A percentile compares a stretch with the other conserved stretches of the same genome.
Evolutionary conservation across 2,113 vertebrate species (phyloP).

Genomic region (Accipiter virgatus): DNA sequence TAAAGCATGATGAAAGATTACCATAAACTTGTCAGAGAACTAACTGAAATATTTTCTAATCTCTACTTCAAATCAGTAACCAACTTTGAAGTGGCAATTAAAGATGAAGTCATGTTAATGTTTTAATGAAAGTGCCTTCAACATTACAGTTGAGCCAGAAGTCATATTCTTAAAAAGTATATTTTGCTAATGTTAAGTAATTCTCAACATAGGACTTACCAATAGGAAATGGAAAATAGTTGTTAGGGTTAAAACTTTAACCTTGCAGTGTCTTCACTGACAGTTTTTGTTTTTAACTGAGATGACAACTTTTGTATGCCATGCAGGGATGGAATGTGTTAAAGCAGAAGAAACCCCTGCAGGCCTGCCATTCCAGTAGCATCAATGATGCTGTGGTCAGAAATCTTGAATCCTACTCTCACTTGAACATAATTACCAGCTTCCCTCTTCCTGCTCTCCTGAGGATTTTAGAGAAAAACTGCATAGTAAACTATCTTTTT

Average conservation of each 20-base stretch:
- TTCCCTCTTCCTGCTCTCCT: not conserved
- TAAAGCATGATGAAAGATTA: not conserved
- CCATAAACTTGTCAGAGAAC: not conserved
- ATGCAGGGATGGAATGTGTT: not conserved
- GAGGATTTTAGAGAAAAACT: not conserved
- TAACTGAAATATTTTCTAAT: slow-evolving; percentile 14
- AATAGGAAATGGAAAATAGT: not conserved
- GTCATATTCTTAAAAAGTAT: not conserved
- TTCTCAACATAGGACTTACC: not conserved
- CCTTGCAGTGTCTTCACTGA: not conserved
- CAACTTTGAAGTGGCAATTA: slow-evolving; percentile 20
- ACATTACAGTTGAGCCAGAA: slow-evolving; percentile 8
- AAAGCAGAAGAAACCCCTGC: slow-evolving; percentile 23
- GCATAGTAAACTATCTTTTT: not conserved
- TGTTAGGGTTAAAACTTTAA: not conserved
- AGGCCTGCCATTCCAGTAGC: not conserved
- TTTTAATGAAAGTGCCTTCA: not conserved
- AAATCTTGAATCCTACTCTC: slow-evolving; percentile 16
- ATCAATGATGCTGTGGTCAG: not conserved
- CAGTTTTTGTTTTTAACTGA: not conserved
- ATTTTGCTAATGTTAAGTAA: not conserved
- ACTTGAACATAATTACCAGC: not conserved
- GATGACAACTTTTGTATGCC: not conserved
- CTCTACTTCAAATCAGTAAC: slow-evolving; percentile 12
- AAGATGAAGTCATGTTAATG: slow-evolving; percentile 24